A percentile compares a stretch with the other conserved stretches of the same genome.
phyloP scores from a whole-genome alignment of 2,113 vertebrate genomes.

The Cyanistes caeruleus region DNA sequence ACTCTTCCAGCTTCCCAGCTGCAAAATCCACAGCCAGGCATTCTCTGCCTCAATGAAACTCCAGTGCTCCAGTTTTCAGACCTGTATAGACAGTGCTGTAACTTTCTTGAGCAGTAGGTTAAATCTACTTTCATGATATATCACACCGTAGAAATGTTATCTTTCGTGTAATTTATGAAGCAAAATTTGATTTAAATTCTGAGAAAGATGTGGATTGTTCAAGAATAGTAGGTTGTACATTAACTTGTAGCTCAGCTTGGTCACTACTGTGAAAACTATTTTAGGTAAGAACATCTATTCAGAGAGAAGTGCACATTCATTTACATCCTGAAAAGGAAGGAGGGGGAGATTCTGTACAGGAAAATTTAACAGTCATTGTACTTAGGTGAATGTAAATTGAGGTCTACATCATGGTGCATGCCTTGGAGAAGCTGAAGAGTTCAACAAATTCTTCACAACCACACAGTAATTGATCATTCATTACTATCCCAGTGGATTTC shows the following conservation, averaged over 20 bases:
- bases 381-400: not conserved
- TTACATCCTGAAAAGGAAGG: not conserved
- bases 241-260: not conserved
- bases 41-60: not conserved
- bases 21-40: fast-evolving
- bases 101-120: not conserved
- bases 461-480: not conserved
- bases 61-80: not conserved
- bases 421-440: not conserved
- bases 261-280: not conserved
- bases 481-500: not conserved
- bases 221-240: not conserved
- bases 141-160: not conserved
- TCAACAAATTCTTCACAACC: not conserved
- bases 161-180: not conserved
- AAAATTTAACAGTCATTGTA: not conserved
- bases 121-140: not conserved
- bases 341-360: not conserved
- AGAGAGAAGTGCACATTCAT: not conserved
- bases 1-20: not conserved
- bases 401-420: not conserved
- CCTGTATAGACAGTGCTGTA: not conserved
- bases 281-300: not conserved
- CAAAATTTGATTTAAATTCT: not conserved
- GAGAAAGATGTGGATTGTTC: not conserved